phyloP scores from a whole-genome alignment of 1,140 invertebrate species.

The Phymastichus coffea region DNA sequence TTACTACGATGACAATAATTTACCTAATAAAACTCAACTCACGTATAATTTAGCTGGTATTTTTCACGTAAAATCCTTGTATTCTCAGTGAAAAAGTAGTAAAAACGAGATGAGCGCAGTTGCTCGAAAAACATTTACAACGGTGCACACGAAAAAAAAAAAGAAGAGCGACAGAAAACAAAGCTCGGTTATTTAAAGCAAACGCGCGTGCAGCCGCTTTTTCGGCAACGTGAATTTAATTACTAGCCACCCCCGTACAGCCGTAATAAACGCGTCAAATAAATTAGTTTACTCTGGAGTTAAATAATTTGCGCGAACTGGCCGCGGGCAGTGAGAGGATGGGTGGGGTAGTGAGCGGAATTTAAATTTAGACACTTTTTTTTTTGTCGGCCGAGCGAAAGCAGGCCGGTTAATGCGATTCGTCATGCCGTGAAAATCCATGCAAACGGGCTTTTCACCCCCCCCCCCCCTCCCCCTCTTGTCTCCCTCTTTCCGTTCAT shows the following conservation, averaged over 20 bases:
- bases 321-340: background rate
- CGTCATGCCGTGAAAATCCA: conserved; percentile 24
- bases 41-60: too few relatives aligned
- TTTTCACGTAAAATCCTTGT: too few relatives aligned
- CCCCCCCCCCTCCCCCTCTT: background rate
- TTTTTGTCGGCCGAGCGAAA: background rate
- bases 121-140: too few relatives aligned
- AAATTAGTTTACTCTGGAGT: background rate
- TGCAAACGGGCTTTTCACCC: conserved; percentile 23
- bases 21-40: too few relatives aligned
- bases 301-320: background rate
- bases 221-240: conserved; percentile 4
- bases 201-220: background rate
- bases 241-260: background rate
- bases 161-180: background rate
- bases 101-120: too few relatives aligned
- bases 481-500: too few relatives aligned
- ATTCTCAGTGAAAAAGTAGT: background rate
- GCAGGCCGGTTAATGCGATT: conserved; percentile 11
- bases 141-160: too few relatives aligned
- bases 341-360: too few relatives aligned
- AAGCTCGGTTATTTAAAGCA: background rate
- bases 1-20: too few relatives aligned
- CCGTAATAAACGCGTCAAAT: conserved; percentile 2
- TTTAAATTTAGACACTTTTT: conserved; percentile 5